These are phyloP conservation scores for Mimas tiliae DNA, from an alignment of 2,888 invertebrate genomes.

Conservation along the genomic window DNA sequence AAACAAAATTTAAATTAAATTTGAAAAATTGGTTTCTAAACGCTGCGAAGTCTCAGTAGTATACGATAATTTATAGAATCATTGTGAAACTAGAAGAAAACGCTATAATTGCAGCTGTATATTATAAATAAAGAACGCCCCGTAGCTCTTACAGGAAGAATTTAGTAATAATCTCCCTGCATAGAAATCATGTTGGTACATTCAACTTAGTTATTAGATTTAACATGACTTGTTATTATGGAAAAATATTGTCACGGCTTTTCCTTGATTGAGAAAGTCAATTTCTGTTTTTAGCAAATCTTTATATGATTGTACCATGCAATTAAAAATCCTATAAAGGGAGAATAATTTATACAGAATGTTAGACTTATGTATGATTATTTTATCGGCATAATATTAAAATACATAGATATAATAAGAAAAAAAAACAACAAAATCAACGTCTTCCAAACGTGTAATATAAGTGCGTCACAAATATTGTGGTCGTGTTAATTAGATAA, in stretches of 20 bases:
- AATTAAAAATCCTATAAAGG: slow-evolving; percentile 3
- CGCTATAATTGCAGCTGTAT: background rate
- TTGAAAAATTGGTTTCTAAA: background rate
- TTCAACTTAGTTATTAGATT: background rate
- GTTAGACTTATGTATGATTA: slow-evolving; percentile 20
- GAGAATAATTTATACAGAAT: slow-evolving; percentile 32
- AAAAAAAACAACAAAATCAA: slow-evolving; percentile 64
- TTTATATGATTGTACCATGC: background rate
- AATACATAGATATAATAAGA: slow-evolving; percentile 31
- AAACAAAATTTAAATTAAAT: background rate
- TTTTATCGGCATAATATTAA: slow-evolving; percentile 21
- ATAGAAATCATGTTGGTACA: background rate
- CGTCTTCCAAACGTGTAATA: slow-evolving; percentile 64
- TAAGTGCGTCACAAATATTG: slow-evolving; percentile 7
- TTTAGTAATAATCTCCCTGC: slow-evolving; percentile 28
- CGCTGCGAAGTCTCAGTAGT: background rate
- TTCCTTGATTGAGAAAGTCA: background rate
- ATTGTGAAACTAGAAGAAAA: background rate
- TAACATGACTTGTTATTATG: too few relatives aligned
- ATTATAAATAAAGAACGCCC: slow-evolving; percentile 37
- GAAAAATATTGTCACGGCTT: background rate
- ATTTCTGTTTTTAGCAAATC: background rate
- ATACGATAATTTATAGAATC: slow-evolving; percentile 10
- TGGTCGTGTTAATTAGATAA: slow-evolving; percentile 35
- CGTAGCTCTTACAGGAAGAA: slow-evolving; percentile 51